Evolutionary conservation across 1,140 invertebrate genomes (phyloP), one percentile per base, ranked within the genome.

Genomic region (Piezodorus guildinii): DNA sequence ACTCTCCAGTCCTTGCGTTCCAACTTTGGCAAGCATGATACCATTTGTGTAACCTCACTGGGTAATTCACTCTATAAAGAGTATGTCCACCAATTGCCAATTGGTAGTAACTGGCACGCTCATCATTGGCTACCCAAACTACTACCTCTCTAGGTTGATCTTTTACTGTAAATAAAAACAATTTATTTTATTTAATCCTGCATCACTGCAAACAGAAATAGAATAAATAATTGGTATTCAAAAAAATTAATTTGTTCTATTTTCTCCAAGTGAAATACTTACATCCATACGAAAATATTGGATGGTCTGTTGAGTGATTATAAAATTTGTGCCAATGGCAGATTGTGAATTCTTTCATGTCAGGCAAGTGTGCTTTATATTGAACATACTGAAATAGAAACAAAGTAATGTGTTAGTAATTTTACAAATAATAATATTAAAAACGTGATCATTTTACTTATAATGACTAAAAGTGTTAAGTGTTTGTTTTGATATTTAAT

Each of bases 1-100:
- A 91, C 74, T 91, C 87, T 51, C 87, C 88, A 14, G 87, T 88
- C 69, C 83, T 85, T 27, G 87, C 87, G 72, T 90, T 91, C 88
- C 88, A 91, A 62, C 87, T 89, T 69, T 87, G 84, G 70, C 88
- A 91, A 15, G 85, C 82, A 73, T 91, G 88, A 75, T 90, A 90
- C 88, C 88, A 91, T 73, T 84, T 81, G 74, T 87, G 85, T 68
- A 88, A 75, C 69, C 85, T 81, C 59, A 90, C 71, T 16, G 87
- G 87, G 75, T 90, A 91, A 73, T 90, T 90, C 39, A 91, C 77
- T 69, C 87, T 80, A 75, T 85, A 90, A 72, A 90, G 80, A 65
- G 85, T 89, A 69, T 90, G 86, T 19, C 87, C 87, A 71, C 85
- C 83, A 15, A 91, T 80, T 46, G 85, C 82, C 75, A 90, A 75